Evolutionary conservation across 2,888 invertebrate species (phyloP).

Genomic region (Parasteatoda lunata): DNA sequence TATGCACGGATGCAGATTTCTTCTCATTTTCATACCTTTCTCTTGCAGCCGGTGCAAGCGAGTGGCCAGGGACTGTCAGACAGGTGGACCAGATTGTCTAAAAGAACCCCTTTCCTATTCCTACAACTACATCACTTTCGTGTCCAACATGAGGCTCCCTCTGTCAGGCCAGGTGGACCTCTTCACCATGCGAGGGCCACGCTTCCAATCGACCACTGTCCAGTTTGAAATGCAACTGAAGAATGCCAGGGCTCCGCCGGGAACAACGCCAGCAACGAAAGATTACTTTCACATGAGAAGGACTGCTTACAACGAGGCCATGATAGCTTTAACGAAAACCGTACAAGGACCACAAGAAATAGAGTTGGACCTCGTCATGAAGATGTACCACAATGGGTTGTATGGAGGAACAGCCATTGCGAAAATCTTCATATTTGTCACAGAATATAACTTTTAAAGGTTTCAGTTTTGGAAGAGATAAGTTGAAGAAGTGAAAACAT

Average conservation of each 20-base stretch:
- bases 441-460: conserved; percentile 84
- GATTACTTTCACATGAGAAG: conserved; percentile 72
- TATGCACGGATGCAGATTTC: conserved; percentile 23
- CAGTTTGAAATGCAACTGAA: conserved; percentile 84
- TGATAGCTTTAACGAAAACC: conserved; percentile 83
- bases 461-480: neutral
- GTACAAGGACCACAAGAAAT: conserved; percentile 93
- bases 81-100: conserved; percentile 84
- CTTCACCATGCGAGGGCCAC: conserved; percentile 90
- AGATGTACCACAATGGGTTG: conserved; percentile 82
- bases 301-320: conserved; percentile 82
- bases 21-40: conserved; percentile 25
- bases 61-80: conserved; percentile 81
- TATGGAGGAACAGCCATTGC: conserved; percentile 89
- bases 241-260: conserved; percentile 77
- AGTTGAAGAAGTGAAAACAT: no score
- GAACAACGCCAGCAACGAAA: conserved; percentile 71
- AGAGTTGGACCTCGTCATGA: conserved; percentile 90
- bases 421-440: conserved; percentile 88
- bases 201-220: conserved; percentile 81
- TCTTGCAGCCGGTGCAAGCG: conserved; percentile 85
- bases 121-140: conserved; percentile 94
- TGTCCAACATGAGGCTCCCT: conserved; percentile 86
- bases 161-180: conserved; percentile 81
- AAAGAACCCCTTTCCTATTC: conserved; percentile 89